These are phyloP conservation scores for Synergus umbraculus DNA, from an alignment of 2,888 invertebrate genomes.

Conservation along the genomic window DNA sequence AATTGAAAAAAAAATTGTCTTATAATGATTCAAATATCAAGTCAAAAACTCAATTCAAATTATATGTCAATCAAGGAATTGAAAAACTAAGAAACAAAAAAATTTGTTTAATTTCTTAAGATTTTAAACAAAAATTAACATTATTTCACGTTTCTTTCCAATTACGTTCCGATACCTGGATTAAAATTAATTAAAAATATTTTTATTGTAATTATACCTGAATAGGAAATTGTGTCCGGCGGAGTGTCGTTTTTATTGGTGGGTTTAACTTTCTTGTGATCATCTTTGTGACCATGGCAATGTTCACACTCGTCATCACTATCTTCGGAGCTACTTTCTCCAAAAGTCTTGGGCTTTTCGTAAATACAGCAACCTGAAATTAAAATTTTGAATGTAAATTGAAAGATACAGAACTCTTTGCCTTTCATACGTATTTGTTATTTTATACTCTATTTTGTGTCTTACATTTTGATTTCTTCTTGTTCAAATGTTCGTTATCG, in stretches of 20 bases:
- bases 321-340: constrained; percentile 91
- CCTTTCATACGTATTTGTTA: neutral
- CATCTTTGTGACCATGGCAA: constrained; percentile 86
- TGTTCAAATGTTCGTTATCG: constrained; percentile 96
- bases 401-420: constrained; percentile 8
- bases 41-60: neutral
- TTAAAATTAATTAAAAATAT: neutral
- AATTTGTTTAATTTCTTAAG: neutral
- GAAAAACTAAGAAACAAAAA: neutral
- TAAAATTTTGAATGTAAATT: constrained; percentile 34
- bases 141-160: too few relatives aligned
- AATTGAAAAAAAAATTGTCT: neutral
- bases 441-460: neutral
- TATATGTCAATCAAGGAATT: neutral
- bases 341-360: constrained; percentile 92
- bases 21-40: neutral
- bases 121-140: neutral
- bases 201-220: neutral
- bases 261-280: constrained; percentile 68
- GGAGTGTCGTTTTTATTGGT: constrained; percentile 61
- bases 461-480: constrained; percentile 98
- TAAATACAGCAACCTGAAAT: constrained; percentile 94
- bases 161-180: too few relatives aligned
- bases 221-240: constrained; percentile 51
- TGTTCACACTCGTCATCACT: constrained; percentile 92